Evolutionary conservation across 2,888 invertebrate species (phyloP), one percentile per base, ranked within the genome.

Genomic region (Conomelus anceps): DNA sequence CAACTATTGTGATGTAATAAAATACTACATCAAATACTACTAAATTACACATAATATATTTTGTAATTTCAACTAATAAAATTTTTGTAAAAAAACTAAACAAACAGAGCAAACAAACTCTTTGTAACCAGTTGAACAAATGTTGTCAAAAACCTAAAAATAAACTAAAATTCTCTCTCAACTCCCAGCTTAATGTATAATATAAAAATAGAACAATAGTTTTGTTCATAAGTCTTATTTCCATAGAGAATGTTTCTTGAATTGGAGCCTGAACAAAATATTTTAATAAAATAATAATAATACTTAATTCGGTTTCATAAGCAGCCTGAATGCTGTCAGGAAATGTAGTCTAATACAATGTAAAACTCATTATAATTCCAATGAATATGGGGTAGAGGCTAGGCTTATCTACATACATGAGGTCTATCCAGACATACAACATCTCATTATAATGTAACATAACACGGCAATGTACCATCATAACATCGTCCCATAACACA

Each of bases 1-100:
- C 88, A 84, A 17, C 86, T 88, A 22, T 23, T 88, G 89, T 89
- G 89, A 89, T 89, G 89, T 88, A 89, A 88, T 89, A 89, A 88
- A 89, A 86, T 88, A 89, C 84, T 89, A 88, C 89, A 88, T 86
- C 24, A 24, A 86, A 22, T 41, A 88, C 86, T 85, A 87, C 34
- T 88, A 88, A 63, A 88, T 29, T 88, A 89, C 86, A n/a, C n/a
- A n/a, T n/a, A n/a, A 63, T 63, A 63, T 63, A 63, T n/a, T 63
- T 3, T 63, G n/a, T 34, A 63, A 63, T 63, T n/a, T n/a, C 20
- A 34, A 63, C 63, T 63, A 63, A 63, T 63, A 63, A 63, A 63
- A 63, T 63, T 63, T 63, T 63, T n/a, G 63, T 63, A 63, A 63
- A 63, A 86, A 88, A 88, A 88, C 86, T 86, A 88, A 88, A 87